Evolutionary conservation across 2,888 invertebrate genomes (phyloP).

Genomic region (Polyploca ridens): DNA sequence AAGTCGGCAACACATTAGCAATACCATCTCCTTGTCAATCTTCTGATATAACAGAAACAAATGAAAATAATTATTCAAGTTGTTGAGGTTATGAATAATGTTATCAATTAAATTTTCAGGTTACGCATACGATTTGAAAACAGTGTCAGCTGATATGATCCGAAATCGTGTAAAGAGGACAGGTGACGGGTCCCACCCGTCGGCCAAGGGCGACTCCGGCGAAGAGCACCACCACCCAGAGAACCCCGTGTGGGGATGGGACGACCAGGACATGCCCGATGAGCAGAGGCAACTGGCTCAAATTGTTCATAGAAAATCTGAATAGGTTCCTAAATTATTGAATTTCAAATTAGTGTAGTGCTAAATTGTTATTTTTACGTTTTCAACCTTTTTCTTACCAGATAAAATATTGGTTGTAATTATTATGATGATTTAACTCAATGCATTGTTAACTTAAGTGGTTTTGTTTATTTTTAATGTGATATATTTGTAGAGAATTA

Average conservation of each 20-base stretch:
- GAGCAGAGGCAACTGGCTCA: conserved; percentile 86
- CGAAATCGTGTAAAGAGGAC: conserved; percentile 88
- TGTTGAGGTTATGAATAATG: too few species aligned
- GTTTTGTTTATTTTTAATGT: conserved; percentile 28
- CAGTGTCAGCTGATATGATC: conserved; percentile 89
- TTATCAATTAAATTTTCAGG: conserved; percentile 75
- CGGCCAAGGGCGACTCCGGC: conserved; percentile 49
- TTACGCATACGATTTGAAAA: conserved; percentile 93
- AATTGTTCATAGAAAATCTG: conserved; percentile 64
- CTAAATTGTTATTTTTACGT: conserved; percentile 8
- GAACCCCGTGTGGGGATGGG: conserved; percentile 92
- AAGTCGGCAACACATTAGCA: too few species aligned
- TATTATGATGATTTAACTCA: conserved; percentile 2
- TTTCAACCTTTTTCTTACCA: not conserved
- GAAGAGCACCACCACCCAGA: conserved; percentile 80
- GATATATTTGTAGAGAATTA: conserved; percentile 26
- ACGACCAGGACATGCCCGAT: conserved; percentile 89
- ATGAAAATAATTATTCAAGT: not conserved
- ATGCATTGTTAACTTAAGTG: conserved; percentile 24
- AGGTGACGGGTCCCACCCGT: conserved; percentile 88
- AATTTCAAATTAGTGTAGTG: conserved; percentile 1
- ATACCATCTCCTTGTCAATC: too few species aligned
- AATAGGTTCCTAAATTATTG: conserved; percentile 38
- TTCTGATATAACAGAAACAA: not conserved
- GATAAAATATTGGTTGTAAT: conserved; percentile 5